phyloP scores from a whole-genome alignment of 1,140 invertebrate species.

The Sinella curviseta region DNA sequence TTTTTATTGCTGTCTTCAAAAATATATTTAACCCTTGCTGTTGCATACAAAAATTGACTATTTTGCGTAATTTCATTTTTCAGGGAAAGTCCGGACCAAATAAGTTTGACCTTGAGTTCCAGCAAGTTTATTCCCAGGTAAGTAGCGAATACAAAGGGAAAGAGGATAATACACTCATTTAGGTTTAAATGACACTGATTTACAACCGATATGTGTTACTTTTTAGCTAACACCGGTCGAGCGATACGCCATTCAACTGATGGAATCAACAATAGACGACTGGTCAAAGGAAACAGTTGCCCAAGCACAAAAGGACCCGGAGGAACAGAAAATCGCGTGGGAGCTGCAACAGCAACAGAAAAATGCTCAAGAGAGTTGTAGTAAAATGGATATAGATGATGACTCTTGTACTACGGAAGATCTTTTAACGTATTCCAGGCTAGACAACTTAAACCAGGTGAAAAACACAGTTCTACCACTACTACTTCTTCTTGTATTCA shows the following conservation, averaged over 20 bases:
- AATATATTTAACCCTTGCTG: not conserved
- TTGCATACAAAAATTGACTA: not conserved
- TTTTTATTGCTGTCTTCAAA: not conserved
- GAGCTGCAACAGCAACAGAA: constrained; percentile 73
- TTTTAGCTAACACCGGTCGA: constrained; percentile 86
- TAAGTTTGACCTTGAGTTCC: constrained; percentile 24
- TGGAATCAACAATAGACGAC: constrained; percentile 83
- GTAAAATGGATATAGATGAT: constrained; percentile 34
- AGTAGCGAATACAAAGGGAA: no score
- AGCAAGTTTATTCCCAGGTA: constrained; percentile 13
- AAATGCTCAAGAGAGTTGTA: constrained; percentile 54
- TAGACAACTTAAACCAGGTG: constrained; percentile 29
- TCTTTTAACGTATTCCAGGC: constrained; percentile 45
- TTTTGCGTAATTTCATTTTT: not conserved
- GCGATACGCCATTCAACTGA: constrained; percentile 86
- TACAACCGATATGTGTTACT: no score
- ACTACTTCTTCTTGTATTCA: not conserved
- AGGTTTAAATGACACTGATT: not conserved
- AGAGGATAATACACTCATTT: no score
- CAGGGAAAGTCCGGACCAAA: constrained; percentile 8
- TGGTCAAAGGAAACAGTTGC: constrained; percentile 81
- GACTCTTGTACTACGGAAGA: constrained; percentile 38
- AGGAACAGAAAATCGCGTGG: constrained; percentile 91
- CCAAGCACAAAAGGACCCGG: constrained; percentile 85
- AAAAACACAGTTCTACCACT: not conserved